Base-by-base conservation (phyloP, 2,888 invertebrate species). In the Cosmia trapezina region DNA sequence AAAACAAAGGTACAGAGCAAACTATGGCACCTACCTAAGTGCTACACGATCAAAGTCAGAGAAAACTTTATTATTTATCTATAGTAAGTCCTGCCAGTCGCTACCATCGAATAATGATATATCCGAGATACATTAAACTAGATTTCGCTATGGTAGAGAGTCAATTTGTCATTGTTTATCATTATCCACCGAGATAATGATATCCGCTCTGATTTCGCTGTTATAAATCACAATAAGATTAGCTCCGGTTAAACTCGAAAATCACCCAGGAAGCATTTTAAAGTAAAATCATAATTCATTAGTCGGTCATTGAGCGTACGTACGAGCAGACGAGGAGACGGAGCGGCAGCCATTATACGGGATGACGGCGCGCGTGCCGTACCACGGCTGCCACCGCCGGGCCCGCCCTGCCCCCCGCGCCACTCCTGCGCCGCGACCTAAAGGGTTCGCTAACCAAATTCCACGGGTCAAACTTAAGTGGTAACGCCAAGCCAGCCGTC, bases 331-430 rank as follows among this genome's bases (percentile, higher is more conserved):
- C 89, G 89, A 86, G 87, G 83, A 83, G 90, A 84, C 89, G 89
- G 89, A 83, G 89, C 89, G 92, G 89, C 90, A 91, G 91, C 95
- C 94, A 96, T 96, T 96, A 96, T 92, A 90, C 91, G 90, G 91
- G 92, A 96, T 96, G 95, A 96, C 95, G 92, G 92, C 93, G 95
- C 95, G 94, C 93, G 95, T 94, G 94, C 94, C 92, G 90, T 87
- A 89, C 86, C 88, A 37, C n/a, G 81, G 76, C 88, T 87, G 83
- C 93, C 89, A 84, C 68, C 78, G 7, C 72, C 51, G 70, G 87
- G 86, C 73, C 91, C 79, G 14, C 89, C 90, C 78, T 77, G 83
- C 86, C 83, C 82, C 89, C 83, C 89, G 78, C 88, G 22, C 57
- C 70, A 74, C 73, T 73, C 78, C 53, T 62, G 68, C 80, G 45